phyloP scores from a whole-genome alignment of 2,113 vertebrate genomes.

The Daphoenositta chrysoptera region DNA sequence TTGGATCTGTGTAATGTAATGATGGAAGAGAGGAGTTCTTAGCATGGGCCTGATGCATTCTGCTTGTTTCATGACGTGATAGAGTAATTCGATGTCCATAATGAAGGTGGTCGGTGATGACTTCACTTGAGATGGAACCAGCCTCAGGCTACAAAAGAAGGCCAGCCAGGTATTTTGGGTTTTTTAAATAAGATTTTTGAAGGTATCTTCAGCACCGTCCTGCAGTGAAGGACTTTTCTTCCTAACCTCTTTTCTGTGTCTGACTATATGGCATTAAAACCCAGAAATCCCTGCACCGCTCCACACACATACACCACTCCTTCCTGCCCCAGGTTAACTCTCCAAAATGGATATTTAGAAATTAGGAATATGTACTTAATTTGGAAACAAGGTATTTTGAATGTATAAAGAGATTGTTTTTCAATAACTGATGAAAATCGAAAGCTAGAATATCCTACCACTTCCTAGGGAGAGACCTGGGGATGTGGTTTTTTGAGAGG shows the following conservation, averaged over 20 bases:
- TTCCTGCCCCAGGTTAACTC: neutral
- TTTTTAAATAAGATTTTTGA: neutral
- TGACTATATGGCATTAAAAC: neutral
- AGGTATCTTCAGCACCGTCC: neutral
- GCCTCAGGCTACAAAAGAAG: neutral
- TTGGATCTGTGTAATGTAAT: neutral
- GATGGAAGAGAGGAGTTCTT: neutral
- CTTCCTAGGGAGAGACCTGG: neutral
- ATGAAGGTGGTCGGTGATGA: neutral
- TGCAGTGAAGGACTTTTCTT: neutral
- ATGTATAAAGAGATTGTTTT: neutral
- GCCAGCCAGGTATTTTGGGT: neutral
- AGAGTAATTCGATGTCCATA: neutral
- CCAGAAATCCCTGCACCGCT: neutral
- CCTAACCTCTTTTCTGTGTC: neutral
- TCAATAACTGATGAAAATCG: neutral
- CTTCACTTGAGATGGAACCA: neutral
- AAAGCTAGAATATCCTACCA: neutral
- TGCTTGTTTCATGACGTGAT: neutral
- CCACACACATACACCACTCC: no score
- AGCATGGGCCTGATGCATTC: neutral
- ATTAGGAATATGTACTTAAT: neutral
- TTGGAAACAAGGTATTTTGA: neutral
- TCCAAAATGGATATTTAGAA: neutral
- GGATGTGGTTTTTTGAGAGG: neutral